Conservation (phyloP, 53 echinoderm and acorn worm genomes). For the Crossaster papposus region DNA sequence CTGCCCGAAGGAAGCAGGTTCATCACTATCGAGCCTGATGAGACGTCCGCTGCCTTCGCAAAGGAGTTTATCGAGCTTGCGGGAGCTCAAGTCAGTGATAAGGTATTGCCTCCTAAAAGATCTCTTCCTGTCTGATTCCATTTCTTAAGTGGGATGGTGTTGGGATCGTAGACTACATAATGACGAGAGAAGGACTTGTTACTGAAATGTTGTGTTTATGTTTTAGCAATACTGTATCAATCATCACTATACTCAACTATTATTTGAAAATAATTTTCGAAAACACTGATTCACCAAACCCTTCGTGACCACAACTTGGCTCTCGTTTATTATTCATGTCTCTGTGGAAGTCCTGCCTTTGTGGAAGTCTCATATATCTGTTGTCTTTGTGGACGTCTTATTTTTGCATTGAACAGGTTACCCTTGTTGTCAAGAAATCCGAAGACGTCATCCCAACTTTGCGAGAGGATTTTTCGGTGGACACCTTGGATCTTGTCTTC, state of each 20-base stretch:
- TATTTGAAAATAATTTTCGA: background rate
- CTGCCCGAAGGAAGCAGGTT: slow-evolving; percentile 58
- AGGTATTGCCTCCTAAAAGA: slow-evolving; percentile 22
- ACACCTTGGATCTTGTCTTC: slow-evolving; percentile 76
- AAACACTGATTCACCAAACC: too few species aligned
- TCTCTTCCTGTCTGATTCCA: too few species aligned
- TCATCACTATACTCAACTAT: background rate
- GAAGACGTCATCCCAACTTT: slow-evolving; percentile 71
- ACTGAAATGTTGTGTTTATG: too few species aligned
- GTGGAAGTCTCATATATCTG: too few species aligned
- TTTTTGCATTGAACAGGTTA: background rate
- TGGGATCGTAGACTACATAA: too few species aligned
- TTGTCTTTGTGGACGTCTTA: background rate
- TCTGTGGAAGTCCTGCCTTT: too few species aligned
- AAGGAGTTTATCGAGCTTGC: slow-evolving; percentile 63
- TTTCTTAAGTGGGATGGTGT: too few species aligned
- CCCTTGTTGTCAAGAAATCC: slow-evolving; percentile 22
- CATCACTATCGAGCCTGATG: slow-evolving; percentile 59
- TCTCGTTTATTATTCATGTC: too few species aligned
- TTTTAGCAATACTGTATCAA: too few species aligned
- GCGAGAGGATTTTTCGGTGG: slow-evolving; percentile 51
- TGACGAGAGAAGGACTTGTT: too few species aligned
- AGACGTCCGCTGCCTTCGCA: background rate
- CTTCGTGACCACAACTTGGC: too few species aligned
- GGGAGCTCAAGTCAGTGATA: slow-evolving; percentile 24